Base-by-base conservation (phyloP, 1,140 invertebrate genomes). In the Drosophila bocki region DNA sequence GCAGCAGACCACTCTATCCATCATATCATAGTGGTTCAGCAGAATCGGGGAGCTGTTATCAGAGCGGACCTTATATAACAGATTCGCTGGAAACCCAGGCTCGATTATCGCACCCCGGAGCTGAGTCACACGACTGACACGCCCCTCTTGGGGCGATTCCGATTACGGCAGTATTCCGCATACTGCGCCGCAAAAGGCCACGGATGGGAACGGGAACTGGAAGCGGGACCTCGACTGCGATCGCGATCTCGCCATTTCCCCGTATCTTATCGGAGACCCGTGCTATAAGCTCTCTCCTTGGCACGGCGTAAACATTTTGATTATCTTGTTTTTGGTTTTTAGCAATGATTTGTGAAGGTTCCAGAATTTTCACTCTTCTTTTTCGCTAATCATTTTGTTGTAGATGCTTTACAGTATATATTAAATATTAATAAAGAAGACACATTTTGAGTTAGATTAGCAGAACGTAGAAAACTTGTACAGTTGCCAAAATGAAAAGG, bases 401-500 rank as follows among this genome's bases (percentile, higher is more conserved):
- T 61, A 48, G 47, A 56, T 39, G 17, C 45, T 59, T 78, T 72
- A 79, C 48, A 47, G 41, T 75, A 22, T 74, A 77, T 64, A 42
- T 51, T 56, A 56, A 56, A 58, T 32, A 59, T 56, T 41, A 48
- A 79, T 32, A 70, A 35, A 47, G 29, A 68, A 68, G 44, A 39
- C 32, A 70, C 9, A 56, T 68, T 53, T 54, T 13, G 62, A 35
- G 50, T 17, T 29, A 75, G 80, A 88, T 87, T 78, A 75, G 62
- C 48, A 33, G 60, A 83, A 57, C 57, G 41, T 77, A 70, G 68
- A 57, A 53, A 72, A 75, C 65, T 59, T 87, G 84, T 88, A 87
- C 85, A 81, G 80, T 81, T 87, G 84, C 84, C 84, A 87, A 86
- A 59, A 78, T 32, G 63, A 78, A 61, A 70, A 50, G 56, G 58